Evolutionary conservation across 2,888 invertebrate species (phyloP), one percentile per base, ranked within the genome.

Genomic region (Nemapogon koenigi): DNA sequence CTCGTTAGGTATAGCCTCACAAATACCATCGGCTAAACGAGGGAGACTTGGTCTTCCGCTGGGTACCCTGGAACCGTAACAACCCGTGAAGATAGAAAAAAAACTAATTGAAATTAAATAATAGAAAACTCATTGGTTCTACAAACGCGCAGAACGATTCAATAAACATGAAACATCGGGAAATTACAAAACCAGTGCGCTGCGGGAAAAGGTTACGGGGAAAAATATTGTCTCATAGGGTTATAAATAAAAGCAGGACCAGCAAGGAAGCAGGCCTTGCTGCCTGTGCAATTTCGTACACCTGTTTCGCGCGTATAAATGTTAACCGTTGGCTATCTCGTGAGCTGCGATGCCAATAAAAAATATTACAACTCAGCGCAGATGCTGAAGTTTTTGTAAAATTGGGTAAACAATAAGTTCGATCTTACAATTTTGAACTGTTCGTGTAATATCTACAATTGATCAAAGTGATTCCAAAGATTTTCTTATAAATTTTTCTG

Each of bases 191-290:
- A 19, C 33, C 11, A 16, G 15, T 16, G 17, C 31, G 31, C 17
- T 29, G 29, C 4, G 31, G 4, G 17, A 31, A 31, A 33, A 33
- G 33, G 33, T 33, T 33, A 19, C 13, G 19, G 19, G 33, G 33
- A 33, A 18, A 33, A 19, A 33, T 33, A 33, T 33, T 33, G 33
- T 33, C 33, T 33, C 33, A n/a, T 11, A 19, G 17, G 13, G 19
- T 33, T 33, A 33, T 33, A 33, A 33, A 33, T 33, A 33, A 33
- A n/a, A n/a, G n/a, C n/a, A n/a, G n/a, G n/a, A n/a, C n/a, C n/a
- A n/a, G 33, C 19, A 19, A 19, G 33, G 33, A 33, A 19, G 18
- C 19, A 33, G 33, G 33, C 33, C 17, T 33, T 33, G 19, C 33
- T 31, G 16, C 31, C 11, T 6, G 16, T 31, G 31, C 33, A 33